Conservation (phyloP, 2,888 invertebrate genomes). For the Amphimallon solstitiale region DNA sequence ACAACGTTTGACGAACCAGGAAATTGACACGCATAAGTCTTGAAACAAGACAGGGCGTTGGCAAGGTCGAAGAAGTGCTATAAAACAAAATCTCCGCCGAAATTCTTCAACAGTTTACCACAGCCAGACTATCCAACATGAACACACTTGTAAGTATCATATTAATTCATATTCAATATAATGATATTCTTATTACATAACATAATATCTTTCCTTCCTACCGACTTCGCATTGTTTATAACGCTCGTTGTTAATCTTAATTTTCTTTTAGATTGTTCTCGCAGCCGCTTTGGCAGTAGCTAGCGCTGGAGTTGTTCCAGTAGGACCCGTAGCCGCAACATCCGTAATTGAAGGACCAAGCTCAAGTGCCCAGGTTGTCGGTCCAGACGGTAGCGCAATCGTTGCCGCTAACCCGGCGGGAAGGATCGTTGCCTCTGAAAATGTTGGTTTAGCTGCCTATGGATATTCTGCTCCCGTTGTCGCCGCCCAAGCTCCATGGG, state of each 20-base stretch:
- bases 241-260: not conserved
- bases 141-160: slow-evolving; percentile 26
- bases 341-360: slow-evolving; percentile 43
- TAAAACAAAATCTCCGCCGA: slow-evolving; percentile 24
- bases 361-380: slow-evolving; percentile 40
- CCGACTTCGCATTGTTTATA: not conserved
- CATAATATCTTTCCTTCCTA: not conserved
- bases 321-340: slow-evolving; percentile 39
- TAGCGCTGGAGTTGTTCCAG: slow-evolving; percentile 36
- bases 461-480: slow-evolving; percentile 36
- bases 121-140: slow-evolving; percentile 22
- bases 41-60: slow-evolving; percentile 30
- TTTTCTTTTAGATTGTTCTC: slow-evolving; percentile 28
- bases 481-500: slow-evolving; percentile 23
- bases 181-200: not conserved
- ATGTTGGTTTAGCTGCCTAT: slow-evolving; percentile 29
- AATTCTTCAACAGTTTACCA: slow-evolving; percentile 21
- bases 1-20: slow-evolving; percentile 19
- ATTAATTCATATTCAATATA: slow-evolving; percentile 1
- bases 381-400: slow-evolving; percentile 43
- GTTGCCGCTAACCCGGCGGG: slow-evolving; percentile 42
- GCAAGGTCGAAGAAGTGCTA: slow-evolving; percentile 33
- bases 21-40: not conserved
- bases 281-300: slow-evolving; percentile 42
- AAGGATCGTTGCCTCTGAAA: slow-evolving; percentile 36